phyloP scores from a whole-genome alignment of 2,797 vertebrate species.

The Anabacerthia variegaticeps region DNA sequence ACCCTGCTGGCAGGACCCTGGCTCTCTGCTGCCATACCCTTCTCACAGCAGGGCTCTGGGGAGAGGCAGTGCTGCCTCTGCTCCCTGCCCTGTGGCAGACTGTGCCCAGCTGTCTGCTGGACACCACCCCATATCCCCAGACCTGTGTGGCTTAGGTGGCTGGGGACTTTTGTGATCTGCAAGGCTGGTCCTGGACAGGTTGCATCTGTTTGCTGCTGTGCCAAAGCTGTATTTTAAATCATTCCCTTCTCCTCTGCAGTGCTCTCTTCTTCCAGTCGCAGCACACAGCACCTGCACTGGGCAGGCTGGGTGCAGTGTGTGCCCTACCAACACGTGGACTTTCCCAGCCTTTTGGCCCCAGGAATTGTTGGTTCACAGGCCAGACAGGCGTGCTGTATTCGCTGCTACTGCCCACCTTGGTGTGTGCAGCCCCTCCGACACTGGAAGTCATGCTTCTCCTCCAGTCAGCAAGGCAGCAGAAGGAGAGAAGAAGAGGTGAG shows the following conservation, averaged over 20 bases:
- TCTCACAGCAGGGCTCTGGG: neutral
- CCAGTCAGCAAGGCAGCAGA: neutral
- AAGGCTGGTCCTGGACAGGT: neutral
- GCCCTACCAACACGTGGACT: accelerated
- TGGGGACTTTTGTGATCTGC: neutral
- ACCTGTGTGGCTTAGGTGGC: neutral
- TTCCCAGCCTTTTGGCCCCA: neutral
- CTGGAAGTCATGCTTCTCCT: neutral
- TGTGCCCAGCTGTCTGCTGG: neutral
- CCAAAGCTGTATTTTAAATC: neutral
- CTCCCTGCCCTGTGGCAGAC: neutral
- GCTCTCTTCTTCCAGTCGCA: neutral
- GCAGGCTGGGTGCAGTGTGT: neutral
- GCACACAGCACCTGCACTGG: accelerated
- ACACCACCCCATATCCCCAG: accelerated
- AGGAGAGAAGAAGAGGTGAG: neutral
- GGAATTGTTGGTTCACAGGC: neutral
- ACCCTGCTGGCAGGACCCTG: neutral
- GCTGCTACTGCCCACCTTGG: accelerated
- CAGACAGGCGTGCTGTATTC: accelerated
- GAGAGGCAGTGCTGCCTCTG: neutral
- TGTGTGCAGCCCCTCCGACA: accelerated
- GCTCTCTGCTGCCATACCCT: neutral
- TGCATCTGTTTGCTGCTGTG: neutral
- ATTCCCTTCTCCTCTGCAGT: neutral